These are phyloP conservation scores for Drosophila grimshawi DNA, from an alignment of 1,140 invertebrate species.

Conservation along the genomic window DNA sequence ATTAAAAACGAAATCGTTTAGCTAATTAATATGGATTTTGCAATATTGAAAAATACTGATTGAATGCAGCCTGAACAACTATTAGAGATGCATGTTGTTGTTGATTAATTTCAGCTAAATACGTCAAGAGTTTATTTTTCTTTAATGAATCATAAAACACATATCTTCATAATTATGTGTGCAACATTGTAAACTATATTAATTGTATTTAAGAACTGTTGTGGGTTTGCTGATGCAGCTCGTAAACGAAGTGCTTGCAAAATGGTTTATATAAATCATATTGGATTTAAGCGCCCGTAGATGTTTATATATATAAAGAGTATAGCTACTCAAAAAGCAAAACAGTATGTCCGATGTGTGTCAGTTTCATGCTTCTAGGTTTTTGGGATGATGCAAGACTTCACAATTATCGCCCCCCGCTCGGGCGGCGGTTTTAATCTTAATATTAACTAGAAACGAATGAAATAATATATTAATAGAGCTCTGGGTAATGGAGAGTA, in stretches of 20 bases:
- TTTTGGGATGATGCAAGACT: not conserved
- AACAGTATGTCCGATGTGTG: too few relatives aligned
- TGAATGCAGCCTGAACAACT: too few relatives aligned
- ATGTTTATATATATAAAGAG: constrained; percentile 20
- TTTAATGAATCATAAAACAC: constrained; percentile 26
- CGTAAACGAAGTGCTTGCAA: constrained; percentile 5
- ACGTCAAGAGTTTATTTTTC: constrained; percentile 43
- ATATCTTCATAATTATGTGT: constrained; percentile 25
- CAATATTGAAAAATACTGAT: too few relatives aligned
- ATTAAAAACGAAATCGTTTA: too few relatives aligned
- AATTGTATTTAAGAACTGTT: constrained; percentile 25
- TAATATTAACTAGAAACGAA: constrained; percentile 31
- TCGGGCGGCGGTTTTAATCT: constrained; percentile 19
- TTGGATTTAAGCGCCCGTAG: constrained; percentile 1
- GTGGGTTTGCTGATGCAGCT: constrained; percentile 31
- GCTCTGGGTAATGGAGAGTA: not conserved
- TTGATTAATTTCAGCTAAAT: not conserved
- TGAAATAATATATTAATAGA: not conserved
- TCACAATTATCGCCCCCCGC: constrained; percentile 8
- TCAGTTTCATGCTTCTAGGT: constrained; percentile 1
- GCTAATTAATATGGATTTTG: too few relatives aligned
- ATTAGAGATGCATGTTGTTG: too few relatives aligned
- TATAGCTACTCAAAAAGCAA: constrained; percentile 19
- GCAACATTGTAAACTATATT: constrained; percentile 18
- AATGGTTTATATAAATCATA: not conserved